Evolutionary conservation across 2,113 vertebrate species (phyloP).

Genomic region (Azemiops feae): DNA sequence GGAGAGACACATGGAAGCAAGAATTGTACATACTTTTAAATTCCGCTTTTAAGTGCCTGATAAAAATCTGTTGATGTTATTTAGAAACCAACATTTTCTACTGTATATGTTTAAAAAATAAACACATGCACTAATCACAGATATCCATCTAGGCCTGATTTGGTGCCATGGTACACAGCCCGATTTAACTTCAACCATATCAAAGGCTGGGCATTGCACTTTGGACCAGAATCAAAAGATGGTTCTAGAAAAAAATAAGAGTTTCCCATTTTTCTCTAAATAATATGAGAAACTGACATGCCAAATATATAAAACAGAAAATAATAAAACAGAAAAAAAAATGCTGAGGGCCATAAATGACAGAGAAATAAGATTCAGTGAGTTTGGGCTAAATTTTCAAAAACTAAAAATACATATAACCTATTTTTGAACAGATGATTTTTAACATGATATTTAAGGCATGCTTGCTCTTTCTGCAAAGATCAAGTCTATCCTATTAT

Average conservation of each 20-base stretch:
- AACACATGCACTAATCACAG: neutral
- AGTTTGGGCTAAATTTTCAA: neutral
- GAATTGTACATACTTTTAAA: neutral
- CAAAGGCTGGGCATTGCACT: neutral
- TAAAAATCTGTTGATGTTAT: neutral
- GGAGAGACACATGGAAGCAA: neutral
- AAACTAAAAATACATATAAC: neutral
- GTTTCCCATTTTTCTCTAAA: neutral
- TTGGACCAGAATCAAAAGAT: neutral
- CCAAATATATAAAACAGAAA: neutral
- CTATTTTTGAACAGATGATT: neutral
- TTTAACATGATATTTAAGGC: neutral
- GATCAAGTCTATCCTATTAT: neutral
- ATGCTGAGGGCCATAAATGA: neutral
- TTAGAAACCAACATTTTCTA: slow-evolving; percentile 2
- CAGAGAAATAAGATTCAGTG: neutral
- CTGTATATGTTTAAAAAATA: slow-evolving; percentile 13
- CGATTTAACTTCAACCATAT: neutral
- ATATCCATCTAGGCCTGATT: neutral
- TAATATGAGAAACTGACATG: neutral
- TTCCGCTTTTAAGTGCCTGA: neutral
- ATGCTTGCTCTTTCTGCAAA: neutral
- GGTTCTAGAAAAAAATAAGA: neutral
- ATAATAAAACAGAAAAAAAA: neutral
- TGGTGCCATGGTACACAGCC: neutral